These are phyloP conservation scores for Eupithecia insigniata DNA, from an alignment of 2,888 invertebrate genomes.

Conservation along the genomic window DNA sequence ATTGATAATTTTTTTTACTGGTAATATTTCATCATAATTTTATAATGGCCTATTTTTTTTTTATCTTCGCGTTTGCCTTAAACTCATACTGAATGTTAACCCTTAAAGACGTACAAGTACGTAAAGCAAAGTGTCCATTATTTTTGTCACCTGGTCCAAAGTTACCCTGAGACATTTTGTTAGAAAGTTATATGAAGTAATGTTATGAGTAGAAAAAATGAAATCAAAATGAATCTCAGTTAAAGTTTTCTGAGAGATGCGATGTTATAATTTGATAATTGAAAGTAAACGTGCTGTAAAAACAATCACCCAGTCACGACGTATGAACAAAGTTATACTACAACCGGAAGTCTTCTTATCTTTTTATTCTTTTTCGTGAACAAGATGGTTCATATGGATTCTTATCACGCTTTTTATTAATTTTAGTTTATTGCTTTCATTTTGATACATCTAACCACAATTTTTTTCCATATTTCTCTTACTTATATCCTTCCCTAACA, in stretches of 20 bases:
- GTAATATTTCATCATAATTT: background rate
- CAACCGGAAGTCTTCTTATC: conserved; percentile 42
- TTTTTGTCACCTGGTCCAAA: background rate
- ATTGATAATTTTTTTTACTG: background rate
- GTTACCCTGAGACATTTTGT: background rate
- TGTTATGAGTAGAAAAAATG: background rate
- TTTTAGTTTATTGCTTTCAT: background rate
- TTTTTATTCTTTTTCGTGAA: conserved; percentile 19
- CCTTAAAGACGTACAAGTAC: background rate
- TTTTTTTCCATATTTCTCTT: background rate
- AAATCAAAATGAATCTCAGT: background rate
- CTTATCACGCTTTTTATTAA: background rate
- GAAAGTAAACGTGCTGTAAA: conserved; percentile 58
- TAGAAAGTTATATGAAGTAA: too few relatives aligned
- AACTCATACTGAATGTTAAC: background rate
- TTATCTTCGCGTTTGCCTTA: background rate
- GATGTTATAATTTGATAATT: conserved; percentile 55
- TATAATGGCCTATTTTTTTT: background rate
- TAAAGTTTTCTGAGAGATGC: conserved; percentile 19
- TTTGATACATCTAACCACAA: background rate
- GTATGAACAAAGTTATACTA: conserved; percentile 51
- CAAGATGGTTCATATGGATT: background rate
- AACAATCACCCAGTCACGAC: conserved; percentile 59
- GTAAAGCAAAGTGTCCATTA: background rate
- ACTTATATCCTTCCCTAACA: too few relatives aligned